Conservation (phyloP, 2,888 invertebrate species). For the Choristoneura rosaceana region DNA sequence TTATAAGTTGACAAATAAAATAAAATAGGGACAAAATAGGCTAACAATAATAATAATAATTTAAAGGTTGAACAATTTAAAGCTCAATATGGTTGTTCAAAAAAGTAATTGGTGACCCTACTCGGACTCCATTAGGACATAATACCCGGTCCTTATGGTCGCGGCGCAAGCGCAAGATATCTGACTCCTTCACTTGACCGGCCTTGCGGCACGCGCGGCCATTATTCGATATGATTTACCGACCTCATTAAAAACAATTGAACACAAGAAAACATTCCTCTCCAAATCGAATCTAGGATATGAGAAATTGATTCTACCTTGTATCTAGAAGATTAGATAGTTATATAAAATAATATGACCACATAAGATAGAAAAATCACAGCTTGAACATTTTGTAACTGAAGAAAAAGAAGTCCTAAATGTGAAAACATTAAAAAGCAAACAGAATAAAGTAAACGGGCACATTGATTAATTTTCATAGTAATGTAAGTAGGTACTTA, state of each 20-base stretch:
- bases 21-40: too few species aligned
- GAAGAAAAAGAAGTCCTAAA: too few species aligned
- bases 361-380: too few species aligned
- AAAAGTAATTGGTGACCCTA: conserved; percentile 24
- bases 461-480: not conserved
- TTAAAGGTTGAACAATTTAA: not conserved
- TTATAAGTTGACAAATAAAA: too few species aligned
- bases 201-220: conserved; percentile 83
- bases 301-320: conserved; percentile 1
- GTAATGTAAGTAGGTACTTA: not conserved
- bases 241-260: conserved; percentile 58
- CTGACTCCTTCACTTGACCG: conserved; percentile 73
- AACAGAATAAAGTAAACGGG: too few species aligned
- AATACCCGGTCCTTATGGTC: conserved; percentile 64
- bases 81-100: not conserved
- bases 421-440: too few species aligned
- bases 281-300: conserved; percentile 1
- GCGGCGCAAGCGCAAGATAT: conserved; percentile 62
- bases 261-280: conserved; percentile 21
- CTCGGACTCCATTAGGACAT: conserved; percentile 60
- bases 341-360: not conserved
- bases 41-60: too few species aligned
- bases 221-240: conserved; percentile 66
- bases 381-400: too few species aligned
- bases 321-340: not conserved